Evolutionary conservation across 2,797 vertebrate species (phyloP), one percentile per base, ranked within the genome.

Genomic region (Zalophus californianus): DNA sequence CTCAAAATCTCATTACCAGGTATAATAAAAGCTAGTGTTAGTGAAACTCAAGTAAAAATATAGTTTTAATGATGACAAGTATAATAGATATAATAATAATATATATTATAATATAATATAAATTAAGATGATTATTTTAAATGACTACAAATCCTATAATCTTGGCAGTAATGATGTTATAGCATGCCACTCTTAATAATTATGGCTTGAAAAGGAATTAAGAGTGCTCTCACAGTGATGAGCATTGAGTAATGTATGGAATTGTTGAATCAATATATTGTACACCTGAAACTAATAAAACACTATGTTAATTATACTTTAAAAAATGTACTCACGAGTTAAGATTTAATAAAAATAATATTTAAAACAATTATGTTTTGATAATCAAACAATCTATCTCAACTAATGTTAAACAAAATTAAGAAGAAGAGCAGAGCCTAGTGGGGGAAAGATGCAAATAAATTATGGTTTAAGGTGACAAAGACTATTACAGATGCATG

Each of bases 1-100:
- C 15, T 27, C 18, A 25, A n/a, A 78, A 73, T 5, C 4, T 78
- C 44, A 89, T 89, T 93, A n/a, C 32, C 8, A 90, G 4, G 10
- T 56, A 87, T 62, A 79, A 80, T 70, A 38, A 85, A 84, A 96
- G 16, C 38, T 88, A 95, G 20, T 87, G 32, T 70, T 86, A 73
- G 32, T 72, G n/a, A 86, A 77, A 85, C 18, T 60, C 79, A 48
- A 2, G 29, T 73, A 90, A 93, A 48, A 88, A 70, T 70, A 56
- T 64, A 83, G 32, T 73, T 70, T 75, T 35, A 60, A 32, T 35
- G 35, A 62, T 89, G 3, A 7, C 7, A 48, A 88, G 44, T 60
- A 73, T 50, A 25, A 48, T n/a, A n/a, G 29, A 75, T 75, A 23
- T 58, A 15, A 23, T 79, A 32, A 79, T 44, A 44, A 44, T 44